Base-by-base conservation (phyloP, 53 echinoderm and acorn worm genomes). In the Astropecten irregularis region DNA sequence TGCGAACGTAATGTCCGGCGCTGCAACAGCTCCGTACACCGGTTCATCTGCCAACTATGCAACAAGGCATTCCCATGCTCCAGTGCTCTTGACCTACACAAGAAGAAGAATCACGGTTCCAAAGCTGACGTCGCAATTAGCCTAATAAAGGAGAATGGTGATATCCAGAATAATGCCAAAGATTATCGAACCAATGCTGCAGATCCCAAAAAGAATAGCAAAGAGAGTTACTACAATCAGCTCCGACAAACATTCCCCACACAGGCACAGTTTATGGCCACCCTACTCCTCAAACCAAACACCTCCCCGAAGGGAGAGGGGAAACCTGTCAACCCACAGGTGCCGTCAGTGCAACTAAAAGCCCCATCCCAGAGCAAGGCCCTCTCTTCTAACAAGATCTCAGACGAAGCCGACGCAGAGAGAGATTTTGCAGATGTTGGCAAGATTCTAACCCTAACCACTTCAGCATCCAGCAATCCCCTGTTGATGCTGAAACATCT, bases 31-130 rank as follows among this genome's bases (percentile, higher is more conserved):
- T 37, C 37, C 1, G 87, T 69, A 19, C 66, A 77, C 63, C 29
- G 61, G 39, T 81, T 82, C 82, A 74, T 85, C 5, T 99, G 94
- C 40, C 44, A 69, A 25, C 37, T 82, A 10, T 99, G 99, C 73
- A 84, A 85, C 25, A 95, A 94, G 69, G 84, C 88, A 20, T 99
- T 97, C 73, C 99, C 99, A 71, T 99, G 99, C 63, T 31, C 73
- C 21, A 84, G 87, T 86, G 92, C 94, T 63, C 83, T 99, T 32
- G 84, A 92, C 18, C 87, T 96, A 18, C 93, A 96, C 52, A 33
- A 40, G 15, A 52, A 66, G 40, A 84, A 82, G 39, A 73, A 71
- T 34, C 72, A 88, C 23, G 3, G 52, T 2, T n/a, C 46, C 7
- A 54, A 42, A 9, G 21, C 42, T 20, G 33, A 49, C 8, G 21